Evolutionary conservation across 2,797 vertebrate genomes (phyloP), one percentile per base, ranked within the genome.

Genomic region (Sebastes vulpes): DNA sequence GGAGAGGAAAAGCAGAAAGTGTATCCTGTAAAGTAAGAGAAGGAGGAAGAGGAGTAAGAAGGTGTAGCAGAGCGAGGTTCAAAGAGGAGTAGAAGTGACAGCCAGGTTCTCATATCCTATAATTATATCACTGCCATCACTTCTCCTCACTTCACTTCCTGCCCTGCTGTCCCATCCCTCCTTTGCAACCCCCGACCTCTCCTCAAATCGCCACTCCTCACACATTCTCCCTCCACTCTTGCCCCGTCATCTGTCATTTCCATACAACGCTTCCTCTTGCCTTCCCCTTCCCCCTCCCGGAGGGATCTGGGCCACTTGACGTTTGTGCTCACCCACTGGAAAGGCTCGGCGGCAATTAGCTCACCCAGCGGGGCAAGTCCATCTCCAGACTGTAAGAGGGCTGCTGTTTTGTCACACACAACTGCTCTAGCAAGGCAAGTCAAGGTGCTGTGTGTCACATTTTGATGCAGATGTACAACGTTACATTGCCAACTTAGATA

Each of bases 201-300:
- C 26, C 4, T 1, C 64, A 23, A n/a, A 20, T 32, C 26, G 21
- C 48, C 16, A 9, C 21, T n/a, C 7, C 9, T 10, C 5, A 38
- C 23, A 29, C 35, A 38, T 38, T 38, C 35, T 38, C 35, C 35
- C 35, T 38, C 35, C 35, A 23, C 73, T 72, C 42, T 14, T 5
- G 4, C 68, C 54, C 42, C 81, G 79, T 85, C 81, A 50, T 59
- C 68, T 86, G 82, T 88, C 84, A 88, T 83, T 77, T 84, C 66
- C 72, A 73, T 64, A n/a, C 57, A 63, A 10, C 42, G 66, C 65
- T 11, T 81, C 56, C 35, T 2, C 12, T 59, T 4, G 18, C 35
- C 52, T 16, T 8, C 26, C 59, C 25, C 35, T 23, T 12, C 32
- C 77, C 38, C 23, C 38, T 75, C 42, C 73, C 56, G 67, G 56